A percentile compares a stretch with the other conserved stretches of the same genome.
phyloP scores from a whole-genome alignment of 2,113 vertebrate genomes.

The Nothoprocta pentlandii region DNA sequence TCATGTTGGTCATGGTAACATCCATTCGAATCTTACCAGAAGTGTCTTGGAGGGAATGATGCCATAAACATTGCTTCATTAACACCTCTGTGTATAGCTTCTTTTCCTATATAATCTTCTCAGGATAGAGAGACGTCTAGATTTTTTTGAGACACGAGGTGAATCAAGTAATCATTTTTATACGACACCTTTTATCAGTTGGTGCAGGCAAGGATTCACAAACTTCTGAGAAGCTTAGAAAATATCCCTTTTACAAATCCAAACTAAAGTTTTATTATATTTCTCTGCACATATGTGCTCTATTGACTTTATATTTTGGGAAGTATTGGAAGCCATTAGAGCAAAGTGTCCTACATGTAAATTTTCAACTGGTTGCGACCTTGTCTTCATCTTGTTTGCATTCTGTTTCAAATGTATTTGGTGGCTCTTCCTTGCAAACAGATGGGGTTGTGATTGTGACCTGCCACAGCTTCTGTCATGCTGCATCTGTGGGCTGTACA shows the following conservation, averaged over 20 bases:
- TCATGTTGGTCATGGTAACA: neutral
- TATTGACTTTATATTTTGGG: neutral
- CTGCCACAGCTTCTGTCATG: slow-evolving; percentile 44
- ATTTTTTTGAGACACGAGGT: neutral
- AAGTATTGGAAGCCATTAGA: rapidly evolving
- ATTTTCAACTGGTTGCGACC: neutral
- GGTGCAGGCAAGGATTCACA: neutral
- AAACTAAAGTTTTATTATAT: neutral
- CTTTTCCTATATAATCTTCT: neutral
- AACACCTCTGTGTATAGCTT: neutral
- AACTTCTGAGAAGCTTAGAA: neutral
- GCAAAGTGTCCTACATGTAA: neutral
- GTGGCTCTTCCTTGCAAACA: neutral
- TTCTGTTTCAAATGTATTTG: slow-evolving; percentile 33
- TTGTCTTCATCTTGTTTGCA: slow-evolving; percentile 24
- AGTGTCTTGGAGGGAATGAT: neutral
- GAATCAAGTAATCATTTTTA: neutral
- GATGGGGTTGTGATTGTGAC: slow-evolving; percentile 59
- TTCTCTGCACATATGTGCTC: neutral
- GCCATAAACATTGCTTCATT: neutral
- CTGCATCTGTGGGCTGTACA: slow-evolving; percentile 18
- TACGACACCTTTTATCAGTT: neutral
- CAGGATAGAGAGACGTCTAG: neutral
- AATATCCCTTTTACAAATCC: neutral
- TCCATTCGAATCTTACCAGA: neutral